Evolutionary conservation across 2,113 vertebrate species (phyloP), one percentile per base, ranked within the genome.

Genomic region (Chionodraco myersi): DNA sequence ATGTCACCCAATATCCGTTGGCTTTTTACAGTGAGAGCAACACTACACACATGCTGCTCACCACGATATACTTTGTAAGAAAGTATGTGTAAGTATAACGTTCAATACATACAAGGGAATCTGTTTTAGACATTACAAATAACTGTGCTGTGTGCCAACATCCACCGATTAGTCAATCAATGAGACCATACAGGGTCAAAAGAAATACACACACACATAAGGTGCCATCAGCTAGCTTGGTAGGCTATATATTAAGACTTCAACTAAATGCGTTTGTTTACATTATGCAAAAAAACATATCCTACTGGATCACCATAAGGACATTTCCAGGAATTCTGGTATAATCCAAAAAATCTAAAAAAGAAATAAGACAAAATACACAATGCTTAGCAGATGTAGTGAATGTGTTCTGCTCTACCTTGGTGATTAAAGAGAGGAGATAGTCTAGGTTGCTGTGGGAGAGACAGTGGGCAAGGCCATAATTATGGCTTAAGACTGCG

Each of bases 401-500:
- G 23, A 44, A 21, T 63, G 52, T 70, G 45, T 59, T 41, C 30
- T 68, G 48, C 23, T 54, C 45, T 53, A 10, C 21, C 45, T 14
- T 53, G 62, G 54, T 78, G 72, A 67, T 72, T 76, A 63, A 48
- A 75, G 48, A 63, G 57, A 56, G 14, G 58, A 52, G 56, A 66
- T 10, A 63, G 75, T 69, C 66, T 75, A 51, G 57, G 69, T 87
- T 69, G 72, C 34, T 59, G 72, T 65, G 74, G 75, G 45, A 68
- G 53, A 74, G 72, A 71, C 60, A 48, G 48, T 21, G 64, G 57
- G 57, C 53, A 86, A 45, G 16, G 34, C 45, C 79, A 51, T 83
- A 88, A 85, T 89, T 84, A 79, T 36, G 53, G 63, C 60, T 75
- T 58, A 80, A 83, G 63, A 78, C 78, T 80, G 75, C 81, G 69